Percentiles rank a stretch among this genome's conserved stretches.
These are phyloP conservation scores for Melanerpes aurifrons DNA, from an alignment of 2,113 vertebrate species.

Conservation along the genomic window DNA sequence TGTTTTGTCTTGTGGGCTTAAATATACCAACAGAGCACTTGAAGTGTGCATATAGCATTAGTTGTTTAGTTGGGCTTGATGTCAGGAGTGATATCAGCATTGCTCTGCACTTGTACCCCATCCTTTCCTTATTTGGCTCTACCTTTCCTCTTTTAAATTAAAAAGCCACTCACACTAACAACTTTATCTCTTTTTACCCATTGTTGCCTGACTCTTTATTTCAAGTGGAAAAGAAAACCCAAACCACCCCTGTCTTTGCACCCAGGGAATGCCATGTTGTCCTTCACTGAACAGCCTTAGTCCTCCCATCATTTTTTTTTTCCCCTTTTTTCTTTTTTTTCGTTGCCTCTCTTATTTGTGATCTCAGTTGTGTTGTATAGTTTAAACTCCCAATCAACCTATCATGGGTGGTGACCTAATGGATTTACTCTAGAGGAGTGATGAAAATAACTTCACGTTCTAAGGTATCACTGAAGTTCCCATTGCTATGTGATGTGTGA, in stretches of 20 bases:
- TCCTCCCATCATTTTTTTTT: not conserved
- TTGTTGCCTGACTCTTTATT: not conserved
- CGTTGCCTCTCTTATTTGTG: not conserved
- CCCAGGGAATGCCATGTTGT: not conserved
- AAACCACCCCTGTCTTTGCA: not conserved
- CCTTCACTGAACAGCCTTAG: not conserved
- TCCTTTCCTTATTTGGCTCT: not conserved
- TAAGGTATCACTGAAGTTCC: not conserved
- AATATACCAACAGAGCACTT: not conserved
- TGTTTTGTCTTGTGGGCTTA: not conserved
- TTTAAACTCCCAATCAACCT: not conserved
- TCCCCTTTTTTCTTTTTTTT: no score
- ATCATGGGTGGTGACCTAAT: not conserved
- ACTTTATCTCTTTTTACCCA: not conserved
- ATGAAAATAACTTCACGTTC: not conserved
- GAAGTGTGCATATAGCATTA: not conserved
- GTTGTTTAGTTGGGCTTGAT: not conserved
- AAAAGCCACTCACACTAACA: not conserved
- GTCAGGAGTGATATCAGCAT: not conserved
- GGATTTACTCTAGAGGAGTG: not conserved
- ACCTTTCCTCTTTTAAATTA: not conserved
- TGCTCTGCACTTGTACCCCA: accelerated
- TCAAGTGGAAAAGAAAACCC: no score
- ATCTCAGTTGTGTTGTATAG: not conserved
- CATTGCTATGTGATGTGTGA: accelerated